These are phyloP conservation scores for Gorsachius magnificus DNA, from an alignment of 2,797 vertebrate genomes.

Conservation along the genomic window DNA sequence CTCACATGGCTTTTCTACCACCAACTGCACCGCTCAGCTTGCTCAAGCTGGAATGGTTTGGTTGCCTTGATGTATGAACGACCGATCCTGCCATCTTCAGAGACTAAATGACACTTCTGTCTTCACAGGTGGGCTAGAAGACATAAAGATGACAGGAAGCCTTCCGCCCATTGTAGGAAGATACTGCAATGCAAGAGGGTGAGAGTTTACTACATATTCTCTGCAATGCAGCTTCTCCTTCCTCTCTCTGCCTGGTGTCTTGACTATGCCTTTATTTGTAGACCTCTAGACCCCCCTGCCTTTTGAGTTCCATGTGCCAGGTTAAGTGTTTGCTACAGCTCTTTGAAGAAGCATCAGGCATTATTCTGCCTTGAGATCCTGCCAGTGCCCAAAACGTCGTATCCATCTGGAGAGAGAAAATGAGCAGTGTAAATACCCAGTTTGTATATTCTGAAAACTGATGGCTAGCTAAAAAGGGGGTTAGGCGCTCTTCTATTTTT, in stretches of 20 bases:
- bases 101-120: not conserved
- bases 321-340: not conserved
- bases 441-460: not conserved
- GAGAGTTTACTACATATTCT: not conserved
- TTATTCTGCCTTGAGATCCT: not conserved
- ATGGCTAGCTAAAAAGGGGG: not conserved
- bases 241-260: rapidly evolving
- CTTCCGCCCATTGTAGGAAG: not conserved
- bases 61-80: not conserved
- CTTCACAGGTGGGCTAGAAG: not conserved
- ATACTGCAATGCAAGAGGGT: not conserved
- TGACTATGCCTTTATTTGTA: not conserved
- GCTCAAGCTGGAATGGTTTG: not conserved
- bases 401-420: not conserved
- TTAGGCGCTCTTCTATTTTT: not conserved
- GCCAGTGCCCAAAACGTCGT: not conserved
- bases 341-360: not conserved
- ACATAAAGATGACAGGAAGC: not conserved
- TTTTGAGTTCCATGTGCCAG: not conserved
- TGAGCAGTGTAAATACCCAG: not conserved
- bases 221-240: not conserved
- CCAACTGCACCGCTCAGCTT: not conserved
- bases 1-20: not conserved
- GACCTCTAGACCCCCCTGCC: not conserved
- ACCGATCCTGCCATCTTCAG: not conserved